Evolutionary conservation across 2,113 vertebrate genomes (phyloP), one percentile per base, ranked within the genome.

Genomic region (Ceuthmochares aereus): DNA sequence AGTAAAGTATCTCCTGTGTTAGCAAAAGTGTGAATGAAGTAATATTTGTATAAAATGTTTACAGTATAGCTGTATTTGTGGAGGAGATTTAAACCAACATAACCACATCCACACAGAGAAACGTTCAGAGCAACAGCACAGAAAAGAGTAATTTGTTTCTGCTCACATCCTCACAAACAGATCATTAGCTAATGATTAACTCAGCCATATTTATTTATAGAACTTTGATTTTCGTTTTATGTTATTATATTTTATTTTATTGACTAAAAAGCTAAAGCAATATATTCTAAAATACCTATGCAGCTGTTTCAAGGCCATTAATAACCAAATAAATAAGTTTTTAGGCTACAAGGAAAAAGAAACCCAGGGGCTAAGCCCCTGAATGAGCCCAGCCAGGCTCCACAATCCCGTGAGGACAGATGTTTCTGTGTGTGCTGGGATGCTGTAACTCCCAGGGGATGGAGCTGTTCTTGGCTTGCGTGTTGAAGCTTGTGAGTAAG

Each of bases 121-220:
- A 63, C 2, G 6, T 51, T 52, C 93, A 70, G 34, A 81, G 83
- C 60, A 80, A 62, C 51, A 67, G 59, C 81, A 80, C 42, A 62
- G 92, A 77, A 84, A 59, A 59, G 43, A 67, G 64, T 32, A 78
- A 87, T 78, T 64, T n/a, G 52, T 86, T 66, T 43, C 90, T 87
- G 83, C 90, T 73, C 52, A 26, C 45, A 84, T 83, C 67, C 81
- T 68, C 55, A 55, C 80, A 76, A 94, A 73, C 32, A 91, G 55
- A 89, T 89, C 81, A 94, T 90, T 92, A 83, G 77, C 74, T 96
- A 90, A 85, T 82, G 60, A 92, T 93, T 90, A 94, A 84, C 73
- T 74, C 49, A 8, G 40, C 43, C 36, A 1, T 43, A 75, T 58
- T 87, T 96, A 89, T 92, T 96, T 89, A 68, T 70, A 84, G 90